These are phyloP conservation scores for Macrosoma leucophasiata DNA, from an alignment of 2,888 invertebrate genomes.

Conservation along the genomic window DNA sequence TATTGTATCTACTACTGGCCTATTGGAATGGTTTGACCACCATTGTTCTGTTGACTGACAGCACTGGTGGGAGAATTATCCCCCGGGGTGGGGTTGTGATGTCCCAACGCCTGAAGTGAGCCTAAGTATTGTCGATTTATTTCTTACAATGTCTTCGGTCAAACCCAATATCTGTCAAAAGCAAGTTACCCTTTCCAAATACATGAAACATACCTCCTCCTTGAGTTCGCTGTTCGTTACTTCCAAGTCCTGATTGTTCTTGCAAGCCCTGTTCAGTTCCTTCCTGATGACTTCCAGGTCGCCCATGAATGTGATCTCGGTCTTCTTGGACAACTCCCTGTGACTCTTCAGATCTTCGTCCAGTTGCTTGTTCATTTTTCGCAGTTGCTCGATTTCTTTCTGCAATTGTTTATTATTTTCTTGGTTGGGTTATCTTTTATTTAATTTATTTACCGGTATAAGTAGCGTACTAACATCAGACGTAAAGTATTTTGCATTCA, in stretches of 20 bases:
- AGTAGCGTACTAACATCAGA: too few relatives aligned
- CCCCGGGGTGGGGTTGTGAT: too few relatives aligned
- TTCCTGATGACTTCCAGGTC: conserved; percentile 70
- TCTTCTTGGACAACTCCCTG: conserved; percentile 60
- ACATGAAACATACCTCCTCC: conserved; percentile 75
- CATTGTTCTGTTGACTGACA: too few relatives aligned
- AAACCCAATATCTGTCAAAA: too few relatives aligned
- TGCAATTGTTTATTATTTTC: conserved; percentile 26
- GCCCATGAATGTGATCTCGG: conserved; percentile 55
- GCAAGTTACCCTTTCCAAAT: conserved; percentile 21
- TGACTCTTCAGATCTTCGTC: conserved; percentile 66
- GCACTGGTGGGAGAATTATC: too few relatives aligned
- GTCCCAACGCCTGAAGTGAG: too few relatives aligned
- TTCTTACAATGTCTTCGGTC: too few relatives aligned
- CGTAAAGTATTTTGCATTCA: too few relatives aligned
- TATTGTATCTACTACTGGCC: too few relatives aligned
- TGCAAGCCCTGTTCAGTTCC: conserved; percentile 70
- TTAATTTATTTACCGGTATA: not conserved
- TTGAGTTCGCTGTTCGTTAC: conserved; percentile 81
- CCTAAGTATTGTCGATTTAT: too few relatives aligned
- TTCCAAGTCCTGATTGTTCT: conserved; percentile 78
- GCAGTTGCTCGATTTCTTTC: conserved; percentile 56
- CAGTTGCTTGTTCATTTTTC: conserved; percentile 53
- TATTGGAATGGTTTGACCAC: too few relatives aligned
- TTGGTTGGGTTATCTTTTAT: not conserved